Conservation (phyloP, 2,888 invertebrate genomes). For the Acleris holmiana region DNA sequence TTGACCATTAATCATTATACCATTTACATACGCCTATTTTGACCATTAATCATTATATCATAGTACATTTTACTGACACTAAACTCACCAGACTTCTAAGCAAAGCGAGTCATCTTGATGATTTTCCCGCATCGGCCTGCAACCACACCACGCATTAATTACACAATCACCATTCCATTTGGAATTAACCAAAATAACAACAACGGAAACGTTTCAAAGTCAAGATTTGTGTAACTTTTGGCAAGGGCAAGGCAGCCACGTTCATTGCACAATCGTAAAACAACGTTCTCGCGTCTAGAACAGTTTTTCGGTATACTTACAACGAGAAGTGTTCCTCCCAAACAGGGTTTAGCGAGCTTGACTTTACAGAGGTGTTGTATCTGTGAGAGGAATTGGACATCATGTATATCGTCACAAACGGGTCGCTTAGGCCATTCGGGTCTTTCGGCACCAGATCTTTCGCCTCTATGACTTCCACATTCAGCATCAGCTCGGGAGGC, state of each 20-base stretch:
- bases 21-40: no score
- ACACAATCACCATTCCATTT: neutral
- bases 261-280: constrained; percentile 28
- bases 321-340: constrained; percentile 99
- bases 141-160: constrained; percentile 50
- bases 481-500: constrained; percentile 92
- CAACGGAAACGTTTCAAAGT: constrained; percentile 30
- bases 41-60: no score
- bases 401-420: constrained; percentile 96
- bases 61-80: no score
- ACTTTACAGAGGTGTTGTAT: constrained; percentile 96
- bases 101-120: constrained; percentile 89
- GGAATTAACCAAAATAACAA: constrained; percentile 9
- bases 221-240: constrained; percentile 30
- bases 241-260: constrained; percentile 33
- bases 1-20: no score
- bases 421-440: constrained; percentile 97
- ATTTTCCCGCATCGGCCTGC: constrained; percentile 89
- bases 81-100: constrained; percentile 92
- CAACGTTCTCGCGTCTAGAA: constrained; percentile 3
- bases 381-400: constrained; percentile 90
- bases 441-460: constrained; percentile 94
- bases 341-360: constrained; percentile 93
- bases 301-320: constrained; percentile 82
- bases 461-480: constrained; percentile 94